Base-by-base conservation (phyloP, 1,140 invertebrate species). In the Microplitis demolitor region DNA sequence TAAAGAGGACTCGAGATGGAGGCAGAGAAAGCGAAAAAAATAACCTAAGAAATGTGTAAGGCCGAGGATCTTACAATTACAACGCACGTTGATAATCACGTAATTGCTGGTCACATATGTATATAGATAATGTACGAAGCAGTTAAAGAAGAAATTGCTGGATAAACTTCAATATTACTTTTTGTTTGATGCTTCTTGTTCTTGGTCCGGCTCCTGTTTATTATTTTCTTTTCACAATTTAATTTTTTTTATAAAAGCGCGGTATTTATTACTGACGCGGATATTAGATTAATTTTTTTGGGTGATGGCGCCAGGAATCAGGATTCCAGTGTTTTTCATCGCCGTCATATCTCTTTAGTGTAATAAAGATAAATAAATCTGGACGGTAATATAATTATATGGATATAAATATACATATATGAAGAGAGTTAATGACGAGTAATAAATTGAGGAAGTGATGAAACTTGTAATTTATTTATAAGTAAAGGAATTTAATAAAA, bases 91-190 rank as follows among this genome's bases (percentile, higher is more conserved):
- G 11, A 66, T 73, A 73, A 73, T 73, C 66, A 73, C 66, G 66
- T 73, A 73, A 73, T 73, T 73, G 66, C 56, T 53, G 51, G 60
- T 61, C 58, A 70, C 11, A 45, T 51, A 53, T 51, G 50, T 35
- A 16, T n/a, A 35, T 35, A 60, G 9, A 56, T 35, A 56, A 31
- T 13, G n/a, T 53, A 33, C 33, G 16, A 45, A 66, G 13, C 5
- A 66, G 63, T 54, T 24, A 34, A 33, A 31, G 24, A 60, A 60
- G 58, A 60, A 33, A 60, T 60, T 60, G 24, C 24, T 8, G 16
- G 58, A 31, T 60, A 33, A 60, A 5, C 14, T 24, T 13, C 24
- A 24, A 24, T 24, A 24, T 24, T 24, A 24, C 24, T 24, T 24
- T 24, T 24, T 24, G 24, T 24, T 24, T 24, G 24, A 24, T 24